Percentiles rank a stretch among this genome's conserved stretches.
Conservation (phyloP, 2,888 invertebrate genomes). For the Polyploca ridens region DNA sequence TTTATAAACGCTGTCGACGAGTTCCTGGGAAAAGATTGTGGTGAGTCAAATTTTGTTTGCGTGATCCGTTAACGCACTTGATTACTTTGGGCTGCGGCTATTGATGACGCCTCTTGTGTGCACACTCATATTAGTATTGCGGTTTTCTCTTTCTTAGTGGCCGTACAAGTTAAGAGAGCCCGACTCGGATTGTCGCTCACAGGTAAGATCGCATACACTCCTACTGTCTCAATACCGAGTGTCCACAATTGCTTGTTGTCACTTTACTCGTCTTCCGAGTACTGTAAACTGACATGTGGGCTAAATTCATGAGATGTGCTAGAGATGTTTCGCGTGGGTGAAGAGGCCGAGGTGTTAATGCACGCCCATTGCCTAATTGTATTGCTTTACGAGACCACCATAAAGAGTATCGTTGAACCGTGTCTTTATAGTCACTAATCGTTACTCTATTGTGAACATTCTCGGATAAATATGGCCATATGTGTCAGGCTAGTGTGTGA, state of each 20-base stretch:
- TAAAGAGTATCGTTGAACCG: constrained; percentile 65
- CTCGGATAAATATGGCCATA: constrained; percentile 51
- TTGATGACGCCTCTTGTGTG: constrained; percentile 49
- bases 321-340: constrained; percentile 70
- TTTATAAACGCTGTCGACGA: constrained; percentile 72
- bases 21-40: constrained; percentile 64
- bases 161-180: constrained; percentile 52
- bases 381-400: constrained; percentile 75
- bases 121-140: constrained; percentile 52
- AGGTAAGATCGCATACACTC: constrained; percentile 50
- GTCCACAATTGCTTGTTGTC: constrained; percentile 55
- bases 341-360: constrained; percentile 78
- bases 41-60: constrained; percentile 71
- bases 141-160: constrained; percentile 61
- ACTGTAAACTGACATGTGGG: constrained; percentile 59
- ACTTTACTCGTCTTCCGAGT: constrained; percentile 35
- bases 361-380: constrained; percentile 81
- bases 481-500: constrained; percentile 45
- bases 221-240: constrained; percentile 51
- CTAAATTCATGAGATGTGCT: constrained; percentile 62
- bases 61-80: constrained; percentile 53
- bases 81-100: constrained; percentile 55
- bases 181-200: constrained; percentile 48
- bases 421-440: constrained; percentile 74
- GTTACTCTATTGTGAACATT: constrained; percentile 61